Conservation (phyloP, 2,113 vertebrate genomes). For the Lampris megalopsis region DNA sequence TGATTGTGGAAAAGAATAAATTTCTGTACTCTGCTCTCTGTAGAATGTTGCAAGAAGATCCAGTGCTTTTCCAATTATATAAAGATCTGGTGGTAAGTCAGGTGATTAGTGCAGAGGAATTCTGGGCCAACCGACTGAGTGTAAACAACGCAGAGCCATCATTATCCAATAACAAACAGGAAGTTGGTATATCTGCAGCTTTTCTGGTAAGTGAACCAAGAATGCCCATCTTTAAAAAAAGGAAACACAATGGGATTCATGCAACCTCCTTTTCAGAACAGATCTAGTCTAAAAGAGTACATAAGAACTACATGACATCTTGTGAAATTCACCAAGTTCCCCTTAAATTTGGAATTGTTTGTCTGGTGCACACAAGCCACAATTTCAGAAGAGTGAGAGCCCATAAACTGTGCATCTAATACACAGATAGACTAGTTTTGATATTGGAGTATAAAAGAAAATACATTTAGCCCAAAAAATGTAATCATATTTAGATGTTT, state of each 20-base stretch:
- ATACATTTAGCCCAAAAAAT: too few relatives aligned
- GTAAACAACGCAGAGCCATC: constrained; percentile 85
- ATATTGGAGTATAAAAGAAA: too few relatives aligned
- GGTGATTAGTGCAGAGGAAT: constrained; percentile 98
- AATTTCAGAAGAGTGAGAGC: too few relatives aligned
- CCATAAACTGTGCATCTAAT: too few relatives aligned
- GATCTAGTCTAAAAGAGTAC: background rate
- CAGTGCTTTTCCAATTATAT: constrained; percentile 97
- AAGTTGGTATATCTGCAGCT: constrained; percentile 98
- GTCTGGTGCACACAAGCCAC: too few relatives aligned
- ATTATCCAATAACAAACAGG: constrained; percentile 88
- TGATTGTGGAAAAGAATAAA: too few relatives aligned
- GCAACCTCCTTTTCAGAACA: background rate
- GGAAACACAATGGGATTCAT: background rate
- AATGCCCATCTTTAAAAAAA: background rate
- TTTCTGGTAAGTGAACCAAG: constrained; percentile 88
- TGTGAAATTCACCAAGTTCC: too few relatives aligned
- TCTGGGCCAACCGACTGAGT: constrained; percentile 96
- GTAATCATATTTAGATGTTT: too few relatives aligned
- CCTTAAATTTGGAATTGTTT: too few relatives aligned
- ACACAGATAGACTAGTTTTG: too few relatives aligned
- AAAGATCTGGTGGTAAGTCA: constrained; percentile 99
- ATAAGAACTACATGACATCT: too few relatives aligned
- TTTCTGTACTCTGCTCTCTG: constrained; percentile 19
- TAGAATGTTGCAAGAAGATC: constrained; percentile 99